Conservation (phyloP, 2,797 vertebrate genomes). For the Sorex maritimensis region DNA sequence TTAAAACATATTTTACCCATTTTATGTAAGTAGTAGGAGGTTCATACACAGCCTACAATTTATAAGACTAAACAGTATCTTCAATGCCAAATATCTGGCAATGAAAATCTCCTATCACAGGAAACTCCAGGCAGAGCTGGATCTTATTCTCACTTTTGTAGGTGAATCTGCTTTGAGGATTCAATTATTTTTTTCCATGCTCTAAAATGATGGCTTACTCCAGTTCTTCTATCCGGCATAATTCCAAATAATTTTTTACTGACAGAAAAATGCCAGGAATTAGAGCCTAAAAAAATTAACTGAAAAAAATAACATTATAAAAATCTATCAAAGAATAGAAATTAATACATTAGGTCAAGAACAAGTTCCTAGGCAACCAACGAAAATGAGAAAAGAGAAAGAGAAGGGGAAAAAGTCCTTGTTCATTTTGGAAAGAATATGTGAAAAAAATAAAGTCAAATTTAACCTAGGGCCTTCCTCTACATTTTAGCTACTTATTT, state of each 20-base stretch:
- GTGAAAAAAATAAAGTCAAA: slow-evolving; percentile 70
- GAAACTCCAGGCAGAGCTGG: not conserved
- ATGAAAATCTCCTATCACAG: not conserved
- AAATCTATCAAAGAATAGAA: not conserved
- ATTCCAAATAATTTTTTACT: slow-evolving; percentile 50
- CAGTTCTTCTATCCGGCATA: not conserved
- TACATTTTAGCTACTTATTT: slow-evolving; percentile 57
- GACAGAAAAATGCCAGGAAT: not conserved
- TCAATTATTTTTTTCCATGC: not conserved
- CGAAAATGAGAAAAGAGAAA: slow-evolving; percentile 66
- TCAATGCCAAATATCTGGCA: not conserved
- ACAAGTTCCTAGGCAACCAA: slow-evolving; percentile 18
- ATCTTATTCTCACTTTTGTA: not conserved
- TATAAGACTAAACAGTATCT: not conserved
- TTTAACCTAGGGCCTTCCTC: slow-evolving; percentile 33
- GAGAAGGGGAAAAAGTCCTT: slow-evolving; percentile 23
- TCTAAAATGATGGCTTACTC: not conserved
- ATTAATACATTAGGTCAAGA: not conserved
- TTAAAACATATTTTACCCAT: not conserved
- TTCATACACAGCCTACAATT: not conserved
- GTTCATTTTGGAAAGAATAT: slow-evolving; percentile 48
- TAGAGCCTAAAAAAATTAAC: slow-evolving; percentile 38
- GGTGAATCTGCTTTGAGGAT: not conserved
- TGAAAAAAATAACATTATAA: not conserved
- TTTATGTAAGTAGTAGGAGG: not conserved